phyloP scores from a whole-genome alignment of 1,140 invertebrate species.

The Caenorhabditis briggsae region DNA sequence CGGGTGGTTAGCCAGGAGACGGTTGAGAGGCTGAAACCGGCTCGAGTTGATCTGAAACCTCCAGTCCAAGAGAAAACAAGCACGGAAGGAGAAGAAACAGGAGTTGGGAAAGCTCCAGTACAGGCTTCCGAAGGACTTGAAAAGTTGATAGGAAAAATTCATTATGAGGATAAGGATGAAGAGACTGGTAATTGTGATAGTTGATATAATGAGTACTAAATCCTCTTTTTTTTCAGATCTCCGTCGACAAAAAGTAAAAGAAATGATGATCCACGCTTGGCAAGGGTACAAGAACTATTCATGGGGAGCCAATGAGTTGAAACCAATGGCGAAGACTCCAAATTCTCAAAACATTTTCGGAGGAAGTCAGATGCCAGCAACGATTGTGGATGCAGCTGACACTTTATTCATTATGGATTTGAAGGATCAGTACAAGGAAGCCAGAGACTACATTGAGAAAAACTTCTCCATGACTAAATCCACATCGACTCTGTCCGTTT shows the following conservation, averaged over 20 bases:
- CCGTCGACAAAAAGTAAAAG: constrained; percentile 60
- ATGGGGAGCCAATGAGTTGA: constrained; percentile 97
- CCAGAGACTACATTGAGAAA: constrained; percentile 70
- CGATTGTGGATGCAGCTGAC: constrained; percentile 95
- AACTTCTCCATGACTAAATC: constrained; percentile 72
- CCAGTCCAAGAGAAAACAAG: constrained; percentile 22
- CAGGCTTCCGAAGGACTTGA: background rate
- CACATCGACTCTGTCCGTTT: constrained; percentile 85
- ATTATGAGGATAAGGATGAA: constrained; percentile 49
- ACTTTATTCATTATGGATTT: constrained; percentile 98
- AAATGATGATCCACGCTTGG: constrained; percentile 85
- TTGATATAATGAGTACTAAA: background rate
- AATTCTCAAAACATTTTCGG: constrained; percentile 95
- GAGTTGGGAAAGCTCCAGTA: constrained; percentile 15
- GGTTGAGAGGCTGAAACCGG: constrained; percentile 4
- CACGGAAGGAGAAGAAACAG: constrained; percentile 13
- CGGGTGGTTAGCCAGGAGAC: background rate
- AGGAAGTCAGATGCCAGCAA: constrained; percentile 83
- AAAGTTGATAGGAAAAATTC: constrained; percentile 23
- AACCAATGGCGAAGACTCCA: constrained; percentile 89
- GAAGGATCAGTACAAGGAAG: constrained; percentile 86
- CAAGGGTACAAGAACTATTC: constrained; percentile 93
- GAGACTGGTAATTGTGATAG: background rate
- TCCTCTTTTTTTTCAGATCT: constrained; percentile 44
- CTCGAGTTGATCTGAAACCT: background rate